Conservation (phyloP, 2,888 invertebrate species). For the Rhagonycha lutea region DNA sequence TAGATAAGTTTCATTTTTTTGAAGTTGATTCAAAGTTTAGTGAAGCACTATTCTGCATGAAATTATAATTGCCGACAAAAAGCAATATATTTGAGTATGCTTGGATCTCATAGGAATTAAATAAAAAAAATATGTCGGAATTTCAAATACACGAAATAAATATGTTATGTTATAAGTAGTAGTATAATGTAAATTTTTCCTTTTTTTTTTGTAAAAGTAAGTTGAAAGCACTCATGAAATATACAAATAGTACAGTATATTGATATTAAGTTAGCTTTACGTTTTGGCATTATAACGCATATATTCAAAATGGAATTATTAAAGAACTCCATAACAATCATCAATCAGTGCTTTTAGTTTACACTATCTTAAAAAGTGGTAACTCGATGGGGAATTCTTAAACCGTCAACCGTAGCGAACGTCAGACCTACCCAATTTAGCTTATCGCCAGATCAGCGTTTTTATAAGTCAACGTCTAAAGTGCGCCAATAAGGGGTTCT, state of each 20-base stretch:
- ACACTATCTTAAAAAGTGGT: not conserved
- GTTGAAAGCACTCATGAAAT: not conserved
- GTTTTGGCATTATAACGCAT: not conserved
- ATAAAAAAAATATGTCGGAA: not conserved
- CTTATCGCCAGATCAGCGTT: slow-evolving; percentile 30
- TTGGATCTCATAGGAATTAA: not conserved
- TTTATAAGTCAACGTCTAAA: slow-evolving; percentile 27
- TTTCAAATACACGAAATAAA: not conserved
- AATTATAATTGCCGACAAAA: not conserved
- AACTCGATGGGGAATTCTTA: slow-evolving; percentile 8
- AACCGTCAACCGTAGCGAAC: slow-evolving; percentile 21
- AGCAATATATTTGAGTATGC: not conserved
- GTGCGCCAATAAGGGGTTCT: slow-evolving; percentile 23
- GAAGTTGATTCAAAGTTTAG: too few relatives aligned
- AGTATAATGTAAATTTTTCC: not conserved
- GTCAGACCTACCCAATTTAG: slow-evolving; percentile 29
- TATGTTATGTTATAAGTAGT: not conserved
- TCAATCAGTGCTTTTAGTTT: not conserved
- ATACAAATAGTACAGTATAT: not conserved
- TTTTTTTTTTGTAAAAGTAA: not conserved
- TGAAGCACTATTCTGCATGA: too few relatives aligned
- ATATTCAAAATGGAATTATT: not conserved
- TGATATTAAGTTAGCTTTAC: not conserved
- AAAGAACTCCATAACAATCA: not conserved
- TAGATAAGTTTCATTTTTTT: too few relatives aligned